A percentile compares a stretch with the other conserved stretches of the same genome.
Conservation (phyloP, 2,888 invertebrate species). For the Selenia dentaria region DNA sequence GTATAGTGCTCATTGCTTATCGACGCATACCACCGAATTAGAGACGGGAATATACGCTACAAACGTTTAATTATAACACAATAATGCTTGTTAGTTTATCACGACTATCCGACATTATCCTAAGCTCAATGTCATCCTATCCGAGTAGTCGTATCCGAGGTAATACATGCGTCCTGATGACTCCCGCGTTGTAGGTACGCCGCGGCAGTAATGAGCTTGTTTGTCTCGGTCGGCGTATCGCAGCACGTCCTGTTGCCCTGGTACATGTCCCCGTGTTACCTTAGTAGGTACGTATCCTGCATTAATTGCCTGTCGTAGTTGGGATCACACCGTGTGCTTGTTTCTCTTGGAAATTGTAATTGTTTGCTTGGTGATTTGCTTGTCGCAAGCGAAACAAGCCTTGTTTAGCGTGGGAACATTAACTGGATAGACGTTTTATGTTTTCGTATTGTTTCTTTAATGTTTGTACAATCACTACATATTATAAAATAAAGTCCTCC, state of each 20-base stretch:
- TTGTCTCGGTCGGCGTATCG: conserved; percentile 61
- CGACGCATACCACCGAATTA: no score
- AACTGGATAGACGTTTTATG: no score
- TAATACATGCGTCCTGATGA: conserved; percentile 40
- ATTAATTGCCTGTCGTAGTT: conserved; percentile 5
- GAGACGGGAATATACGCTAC: no score
- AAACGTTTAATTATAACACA: no score
- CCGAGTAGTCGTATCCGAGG: conserved; percentile 2
- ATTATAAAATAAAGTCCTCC: no score
- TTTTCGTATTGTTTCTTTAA: no score
- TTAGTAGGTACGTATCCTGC: conserved; percentile 3
- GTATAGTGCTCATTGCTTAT: no score
- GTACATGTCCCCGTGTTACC: conserved; percentile 25
- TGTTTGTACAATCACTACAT: no score
- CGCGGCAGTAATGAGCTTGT: conserved; percentile 62
- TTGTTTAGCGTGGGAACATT: no score
- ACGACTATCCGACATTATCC: background rate
- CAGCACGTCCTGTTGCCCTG: conserved; percentile 49
- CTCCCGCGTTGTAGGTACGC: conserved; percentile 42
- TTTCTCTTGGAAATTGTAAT: conserved; percentile 1
- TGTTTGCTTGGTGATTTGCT: background rate
- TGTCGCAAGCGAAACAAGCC: background rate
- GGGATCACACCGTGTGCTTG: background rate
- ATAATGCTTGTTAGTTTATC: no score
- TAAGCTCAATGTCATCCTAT: background rate